phyloP scores from a whole-genome alignment of 2,797 vertebrate species.

The Fistularia commersonii region DNA sequence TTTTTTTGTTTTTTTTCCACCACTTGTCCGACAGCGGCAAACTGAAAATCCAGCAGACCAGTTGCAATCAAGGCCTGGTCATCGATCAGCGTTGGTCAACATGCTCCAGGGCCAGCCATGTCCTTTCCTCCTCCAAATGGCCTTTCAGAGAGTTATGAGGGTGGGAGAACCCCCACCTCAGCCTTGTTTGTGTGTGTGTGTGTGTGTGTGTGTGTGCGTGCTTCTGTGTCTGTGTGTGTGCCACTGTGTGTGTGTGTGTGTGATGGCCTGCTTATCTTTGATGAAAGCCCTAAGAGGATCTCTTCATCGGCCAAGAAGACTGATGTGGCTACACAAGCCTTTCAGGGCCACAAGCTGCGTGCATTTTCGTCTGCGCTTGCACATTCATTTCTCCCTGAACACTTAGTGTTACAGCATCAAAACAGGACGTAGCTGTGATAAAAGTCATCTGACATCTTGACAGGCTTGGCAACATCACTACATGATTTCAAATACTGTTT shows the following conservation, averaged over 20 bases:
- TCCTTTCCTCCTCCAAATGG: conserved; percentile 45
- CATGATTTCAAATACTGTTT: no score
- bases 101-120: conserved; percentile 37
- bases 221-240: no score
- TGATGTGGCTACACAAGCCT: conserved; percentile 8
- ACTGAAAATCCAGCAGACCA: background rate
- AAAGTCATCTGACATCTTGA: no score
- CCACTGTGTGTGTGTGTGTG: conserved; percentile 5
- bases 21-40: background rate
- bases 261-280: conserved; percentile 31
- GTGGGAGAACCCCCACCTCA: conserved; percentile 8
- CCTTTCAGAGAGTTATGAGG: conserved; percentile 30
- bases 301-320: conserved; percentile 31
- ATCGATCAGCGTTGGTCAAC: conserved; percentile 47
- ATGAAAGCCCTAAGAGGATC: conserved; percentile 44
- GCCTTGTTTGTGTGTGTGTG: conserved; percentile 5
- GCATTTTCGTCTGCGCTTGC: no score
- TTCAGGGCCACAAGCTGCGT: conserved; percentile 17
- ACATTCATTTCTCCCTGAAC: no score
- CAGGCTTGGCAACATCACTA: no score
- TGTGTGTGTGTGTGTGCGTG: conserved; percentile 9
- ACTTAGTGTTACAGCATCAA: no score
- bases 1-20: background rate
- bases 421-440: no score
- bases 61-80: conserved; percentile 35